These are phyloP conservation scores for Arrhopalites spinosus DNA, from an alignment of 2,888 invertebrate genomes.

Conservation along the genomic window DNA sequence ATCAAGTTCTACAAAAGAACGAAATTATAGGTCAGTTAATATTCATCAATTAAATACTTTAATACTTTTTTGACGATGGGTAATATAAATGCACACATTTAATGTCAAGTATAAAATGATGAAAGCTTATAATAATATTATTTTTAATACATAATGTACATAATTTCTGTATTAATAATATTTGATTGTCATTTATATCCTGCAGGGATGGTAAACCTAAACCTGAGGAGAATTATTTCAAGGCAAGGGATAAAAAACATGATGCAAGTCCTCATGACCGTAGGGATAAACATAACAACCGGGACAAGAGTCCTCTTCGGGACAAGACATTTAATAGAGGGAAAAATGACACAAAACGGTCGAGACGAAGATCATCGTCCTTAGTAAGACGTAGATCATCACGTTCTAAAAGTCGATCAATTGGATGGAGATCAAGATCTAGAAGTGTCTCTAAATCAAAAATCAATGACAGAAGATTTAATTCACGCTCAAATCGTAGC, in stretches of 20 bases:
- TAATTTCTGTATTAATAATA: too few relatives aligned
- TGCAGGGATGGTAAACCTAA: constrained; percentile 64
- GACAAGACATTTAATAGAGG: constrained; percentile 16
- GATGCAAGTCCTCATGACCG: constrained; percentile 56
- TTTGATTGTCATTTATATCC: too few relatives aligned
- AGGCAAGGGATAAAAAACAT: constrained; percentile 58
- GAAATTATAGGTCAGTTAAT: constrained; percentile 70
- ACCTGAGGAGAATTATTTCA: constrained; percentile 58
- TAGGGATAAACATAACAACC: constrained; percentile 52
- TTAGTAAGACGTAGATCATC: constrained; percentile 39
- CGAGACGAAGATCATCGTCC: constrained; percentile 56
- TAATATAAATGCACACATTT: too few relatives aligned
- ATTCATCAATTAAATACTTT: too few relatives aligned
- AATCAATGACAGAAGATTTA: constrained; percentile 13
- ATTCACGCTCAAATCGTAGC: constrained; percentile 31
- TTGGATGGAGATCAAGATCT: constrained; percentile 30
- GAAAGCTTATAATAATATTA: not conserved
- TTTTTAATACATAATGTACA: too few relatives aligned
- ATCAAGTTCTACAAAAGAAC: constrained; percentile 75
- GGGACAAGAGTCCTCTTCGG: constrained; percentile 7
- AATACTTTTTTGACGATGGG: too few relatives aligned
- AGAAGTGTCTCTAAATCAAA: constrained; percentile 52
- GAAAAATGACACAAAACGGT: constrained; percentile 35
- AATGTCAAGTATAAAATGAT: constrained; percentile 5
- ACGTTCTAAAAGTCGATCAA: constrained; percentile 56